phyloP scores from a whole-genome alignment of 2,797 vertebrate species.

The Tympanoctomys barrerae region DNA sequence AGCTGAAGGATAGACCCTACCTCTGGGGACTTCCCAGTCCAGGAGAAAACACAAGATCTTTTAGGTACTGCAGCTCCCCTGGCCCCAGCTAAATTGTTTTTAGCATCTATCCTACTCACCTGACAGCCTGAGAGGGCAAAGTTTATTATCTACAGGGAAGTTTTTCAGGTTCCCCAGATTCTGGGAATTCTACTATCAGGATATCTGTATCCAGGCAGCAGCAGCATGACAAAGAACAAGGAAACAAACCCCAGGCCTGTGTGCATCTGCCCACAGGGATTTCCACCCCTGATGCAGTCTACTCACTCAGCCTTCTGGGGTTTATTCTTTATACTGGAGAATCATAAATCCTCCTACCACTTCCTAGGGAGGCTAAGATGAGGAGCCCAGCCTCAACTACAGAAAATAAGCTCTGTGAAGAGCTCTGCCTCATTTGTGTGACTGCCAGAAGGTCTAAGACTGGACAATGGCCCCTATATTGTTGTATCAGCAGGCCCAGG shows the following conservation, averaged over 20 bases:
- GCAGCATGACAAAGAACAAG: not conserved
- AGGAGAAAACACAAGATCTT: not conserved
- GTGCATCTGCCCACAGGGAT: fast-evolving
- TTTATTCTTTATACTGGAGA: not conserved
- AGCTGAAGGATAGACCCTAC: not conserved
- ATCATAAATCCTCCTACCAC: not conserved
- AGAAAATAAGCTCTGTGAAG: not conserved
- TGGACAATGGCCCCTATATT: not conserved
- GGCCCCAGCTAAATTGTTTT: not conserved
- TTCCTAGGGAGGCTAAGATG: not conserved
- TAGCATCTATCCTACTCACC: not conserved
- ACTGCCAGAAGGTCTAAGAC: not conserved
- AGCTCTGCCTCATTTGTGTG: not conserved
- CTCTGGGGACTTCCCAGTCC: not conserved
- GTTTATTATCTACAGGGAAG: not conserved
- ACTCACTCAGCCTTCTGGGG: not conserved
- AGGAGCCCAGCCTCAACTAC: not conserved
- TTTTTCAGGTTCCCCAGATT: not conserved
- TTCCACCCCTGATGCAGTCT: not conserved
- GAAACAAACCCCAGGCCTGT: fast-evolving
- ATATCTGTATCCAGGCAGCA: not conserved
- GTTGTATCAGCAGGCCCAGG: not conserved
- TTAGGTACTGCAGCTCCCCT: not conserved
- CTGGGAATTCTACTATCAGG: not conserved
- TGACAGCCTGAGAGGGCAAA: not conserved